phyloP scores from a whole-genome alignment of 2,888 invertebrate species.

The Diadegma fenestrale region DNA sequence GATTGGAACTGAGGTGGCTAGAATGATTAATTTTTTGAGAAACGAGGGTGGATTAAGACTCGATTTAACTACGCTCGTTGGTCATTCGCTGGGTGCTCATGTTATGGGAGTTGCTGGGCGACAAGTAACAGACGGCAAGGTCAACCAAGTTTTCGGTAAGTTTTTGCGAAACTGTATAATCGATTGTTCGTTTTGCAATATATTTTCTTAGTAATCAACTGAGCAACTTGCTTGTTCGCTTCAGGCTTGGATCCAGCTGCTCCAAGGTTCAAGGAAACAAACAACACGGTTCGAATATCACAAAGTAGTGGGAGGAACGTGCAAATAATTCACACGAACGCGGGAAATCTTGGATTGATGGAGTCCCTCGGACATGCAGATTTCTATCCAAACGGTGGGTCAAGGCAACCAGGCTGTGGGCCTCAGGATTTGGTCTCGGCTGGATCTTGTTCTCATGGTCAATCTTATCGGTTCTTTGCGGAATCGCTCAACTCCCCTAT shows the following conservation, averaged over 20 bases:
- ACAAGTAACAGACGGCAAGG: background rate
- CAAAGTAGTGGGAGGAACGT: background rate
- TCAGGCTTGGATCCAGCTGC: background rate
- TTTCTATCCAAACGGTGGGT: background rate
- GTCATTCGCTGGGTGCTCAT: constrained; percentile 29
- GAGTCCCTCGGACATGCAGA: background rate
- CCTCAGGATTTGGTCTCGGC: background rate
- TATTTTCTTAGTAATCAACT: background rate
- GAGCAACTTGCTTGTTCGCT: background rate
- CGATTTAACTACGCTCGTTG: constrained; percentile 20
- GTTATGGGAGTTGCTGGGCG: background rate
- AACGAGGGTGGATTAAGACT: background rate
- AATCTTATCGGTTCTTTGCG: background rate
- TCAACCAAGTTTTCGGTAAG: constrained; percentile 21
- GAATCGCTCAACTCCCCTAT: background rate
- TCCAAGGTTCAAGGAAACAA: background rate
- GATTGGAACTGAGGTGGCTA: background rate
- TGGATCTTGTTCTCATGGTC: background rate
- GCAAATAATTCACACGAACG: constrained; percentile 7
- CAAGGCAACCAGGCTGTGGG: background rate
- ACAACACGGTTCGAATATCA: background rate
- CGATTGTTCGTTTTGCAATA: background rate
- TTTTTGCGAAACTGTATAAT: background rate
- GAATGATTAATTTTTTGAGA: constrained; percentile 1
- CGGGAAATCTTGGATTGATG: background rate